Conservation (phyloP, 2,113 vertebrate genomes). For the Grantiella picta region DNA sequence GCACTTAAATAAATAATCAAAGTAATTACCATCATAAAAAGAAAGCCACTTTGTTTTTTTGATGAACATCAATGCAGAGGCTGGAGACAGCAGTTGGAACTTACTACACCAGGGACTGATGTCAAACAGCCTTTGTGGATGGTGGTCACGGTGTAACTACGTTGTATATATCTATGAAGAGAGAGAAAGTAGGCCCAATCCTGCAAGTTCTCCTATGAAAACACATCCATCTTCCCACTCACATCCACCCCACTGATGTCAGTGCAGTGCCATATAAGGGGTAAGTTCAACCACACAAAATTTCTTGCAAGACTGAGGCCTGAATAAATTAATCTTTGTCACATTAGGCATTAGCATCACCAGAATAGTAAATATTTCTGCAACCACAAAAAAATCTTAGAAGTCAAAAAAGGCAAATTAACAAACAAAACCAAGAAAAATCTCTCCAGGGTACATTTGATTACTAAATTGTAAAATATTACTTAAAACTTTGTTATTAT, state of each 20-base stretch:
- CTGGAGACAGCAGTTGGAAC: slow-evolving; percentile 38
- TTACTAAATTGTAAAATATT: not conserved
- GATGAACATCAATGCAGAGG: slow-evolving; percentile 48
- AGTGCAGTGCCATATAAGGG: not conserved
- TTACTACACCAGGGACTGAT: not conserved
- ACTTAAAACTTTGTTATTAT: not conserved
- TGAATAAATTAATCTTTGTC: slow-evolving; percentile 45
- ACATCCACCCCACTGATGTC: not conserved
- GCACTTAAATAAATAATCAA: slow-evolving; percentile 69
- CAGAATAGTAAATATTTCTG: slow-evolving; percentile 36
- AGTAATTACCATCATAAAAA: slow-evolving; percentile 37
- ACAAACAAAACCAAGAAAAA: not conserved
- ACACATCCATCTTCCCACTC: not conserved
- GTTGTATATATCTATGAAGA: slow-evolving; percentile 21
- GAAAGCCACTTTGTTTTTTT: not conserved
- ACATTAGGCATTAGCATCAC: slow-evolving; percentile 56
- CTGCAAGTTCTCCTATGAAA: not conserved
- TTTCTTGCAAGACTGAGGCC: not conserved
- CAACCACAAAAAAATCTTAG: slow-evolving; percentile 19
- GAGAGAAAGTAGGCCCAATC: not conserved
- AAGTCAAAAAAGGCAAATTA: not conserved
- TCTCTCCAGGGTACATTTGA: not conserved
- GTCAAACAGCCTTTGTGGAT: slow-evolving; percentile 35
- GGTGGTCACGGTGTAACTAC: not conserved
- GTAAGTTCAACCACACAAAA: not conserved